Percentiles rank a stretch among this genome's conserved stretches.
Evolutionary conservation across 2,113 vertebrate species (phyloP).

Genomic region (Nesoenas mayeri): DNA sequence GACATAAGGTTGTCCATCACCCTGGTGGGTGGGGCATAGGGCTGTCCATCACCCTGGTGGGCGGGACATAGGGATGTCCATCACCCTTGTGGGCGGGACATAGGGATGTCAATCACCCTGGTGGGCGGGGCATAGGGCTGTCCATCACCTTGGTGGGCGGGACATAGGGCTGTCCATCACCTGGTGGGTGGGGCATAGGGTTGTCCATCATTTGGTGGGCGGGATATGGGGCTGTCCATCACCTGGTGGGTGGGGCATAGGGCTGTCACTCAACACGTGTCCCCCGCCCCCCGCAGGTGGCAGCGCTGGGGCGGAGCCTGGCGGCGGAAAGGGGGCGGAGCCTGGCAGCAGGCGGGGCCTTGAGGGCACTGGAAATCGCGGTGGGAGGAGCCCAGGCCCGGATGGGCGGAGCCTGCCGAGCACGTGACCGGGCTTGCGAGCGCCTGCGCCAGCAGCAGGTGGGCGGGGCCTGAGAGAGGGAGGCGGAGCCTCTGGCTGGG

Average conservation of each 20-base stretch:
- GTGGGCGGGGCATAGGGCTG: rapidly evolving
- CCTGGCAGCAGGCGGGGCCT: background rate
- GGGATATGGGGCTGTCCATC: background rate
- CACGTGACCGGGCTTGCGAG: background rate
- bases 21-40: rapidly evolving
- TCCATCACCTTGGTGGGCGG: rapidly evolving
- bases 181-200: background rate
- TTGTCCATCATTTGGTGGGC: too few relatives aligned
- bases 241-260: too few relatives aligned
- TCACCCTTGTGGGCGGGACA: too few relatives aligned
- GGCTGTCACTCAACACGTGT: background rate
- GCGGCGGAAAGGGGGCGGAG: background rate
- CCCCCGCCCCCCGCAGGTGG: background rate
- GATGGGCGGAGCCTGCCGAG: background rate
- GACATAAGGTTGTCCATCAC: too few relatives aligned
- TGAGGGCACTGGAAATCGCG: background rate
- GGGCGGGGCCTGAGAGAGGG: rapidly evolving
- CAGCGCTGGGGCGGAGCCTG: background rate
- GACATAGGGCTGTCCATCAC: rapidly evolving
- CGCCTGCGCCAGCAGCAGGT: background rate
- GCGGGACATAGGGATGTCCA: background rate
- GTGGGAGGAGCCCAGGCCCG: background rate
- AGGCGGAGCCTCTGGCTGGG: too few relatives aligned
- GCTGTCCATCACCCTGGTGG: background rate
- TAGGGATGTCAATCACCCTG: background rate